Conservation (phyloP, 2,113 vertebrate genomes). For the Prochilodus magdalenae region DNA sequence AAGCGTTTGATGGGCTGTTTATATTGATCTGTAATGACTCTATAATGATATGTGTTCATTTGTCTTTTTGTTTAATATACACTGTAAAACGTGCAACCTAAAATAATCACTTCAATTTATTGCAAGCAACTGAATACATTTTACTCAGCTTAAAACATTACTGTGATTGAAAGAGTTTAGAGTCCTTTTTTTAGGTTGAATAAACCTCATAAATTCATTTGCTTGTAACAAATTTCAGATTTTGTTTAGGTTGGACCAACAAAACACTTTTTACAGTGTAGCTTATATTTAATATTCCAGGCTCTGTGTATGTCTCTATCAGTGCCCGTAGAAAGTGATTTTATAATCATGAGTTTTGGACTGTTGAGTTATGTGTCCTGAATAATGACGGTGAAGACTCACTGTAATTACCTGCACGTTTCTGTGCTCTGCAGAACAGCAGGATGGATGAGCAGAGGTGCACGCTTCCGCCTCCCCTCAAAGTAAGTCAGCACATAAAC, state of each 20-base stretch:
- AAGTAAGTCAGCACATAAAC: conserved; percentile 50
- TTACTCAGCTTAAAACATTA: too few relatives aligned
- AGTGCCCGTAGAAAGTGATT: background rate
- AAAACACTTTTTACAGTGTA: too few relatives aligned
- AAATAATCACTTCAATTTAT: too few relatives aligned
- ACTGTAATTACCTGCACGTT: conserved; percentile 7
- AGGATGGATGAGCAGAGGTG: conserved; percentile 89
- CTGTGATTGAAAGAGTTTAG: too few relatives aligned
- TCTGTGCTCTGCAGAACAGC: conserved; percentile 80
- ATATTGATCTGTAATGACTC: background rate
- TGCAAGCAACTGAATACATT: too few relatives aligned
- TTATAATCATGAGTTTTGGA: background rate
- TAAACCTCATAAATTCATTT: too few relatives aligned
- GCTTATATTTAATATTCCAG: conserved; percentile 48
- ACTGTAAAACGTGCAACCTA: too few relatives aligned
- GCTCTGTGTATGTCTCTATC: background rate
- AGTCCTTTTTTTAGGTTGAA: too few relatives aligned
- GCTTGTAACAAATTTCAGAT: too few relatives aligned
- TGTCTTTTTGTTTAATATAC: too few relatives aligned
- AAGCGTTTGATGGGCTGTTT: background rate
- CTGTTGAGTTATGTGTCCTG: background rate
- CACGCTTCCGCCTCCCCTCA: conserved; percentile 86
- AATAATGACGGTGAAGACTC: background rate
- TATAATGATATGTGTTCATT: too few relatives aligned
- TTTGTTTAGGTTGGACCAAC: too few relatives aligned